These are phyloP conservation scores for Antechinus flavipes DNA, from an alignment of 2,113 vertebrate genomes.

Conservation along the genomic window DNA sequence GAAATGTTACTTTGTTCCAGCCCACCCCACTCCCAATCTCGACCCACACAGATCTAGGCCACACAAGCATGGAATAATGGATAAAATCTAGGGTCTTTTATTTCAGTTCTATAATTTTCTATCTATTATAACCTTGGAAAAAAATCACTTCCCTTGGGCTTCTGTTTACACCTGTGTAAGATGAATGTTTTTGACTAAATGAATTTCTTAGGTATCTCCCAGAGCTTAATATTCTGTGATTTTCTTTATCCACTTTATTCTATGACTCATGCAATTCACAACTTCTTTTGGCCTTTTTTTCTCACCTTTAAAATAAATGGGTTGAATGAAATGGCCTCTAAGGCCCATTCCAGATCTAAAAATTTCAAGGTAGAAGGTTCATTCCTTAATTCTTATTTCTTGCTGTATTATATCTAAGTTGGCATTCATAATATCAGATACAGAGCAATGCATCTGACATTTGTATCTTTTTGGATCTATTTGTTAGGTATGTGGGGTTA, in stretches of 20 bases:
- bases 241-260: neutral
- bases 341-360: neutral
- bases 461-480: neutral
- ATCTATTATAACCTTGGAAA: neutral
- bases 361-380: neutral
- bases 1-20: neutral
- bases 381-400: neutral
- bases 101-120: neutral
- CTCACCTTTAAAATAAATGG: neutral
- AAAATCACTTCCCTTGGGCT: neutral
- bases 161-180: neutral
- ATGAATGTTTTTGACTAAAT: neutral
- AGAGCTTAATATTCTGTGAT: neutral
- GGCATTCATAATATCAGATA: too few relatives aligned
- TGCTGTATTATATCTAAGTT: neutral
- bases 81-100: neutral
- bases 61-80: neutral
- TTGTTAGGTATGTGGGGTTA: too few relatives aligned
- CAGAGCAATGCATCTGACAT: neutral
- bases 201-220: neutral
- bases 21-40: neutral
- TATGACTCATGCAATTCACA: neutral
- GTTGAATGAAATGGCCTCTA: neutral
- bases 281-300: neutral
- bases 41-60: neutral